Percentiles rank a stretch among this genome's conserved stretches.
phyloP scores from a whole-genome alignment of 2,888 invertebrate genomes.

The Glaucopsyche alexis region DNA sequence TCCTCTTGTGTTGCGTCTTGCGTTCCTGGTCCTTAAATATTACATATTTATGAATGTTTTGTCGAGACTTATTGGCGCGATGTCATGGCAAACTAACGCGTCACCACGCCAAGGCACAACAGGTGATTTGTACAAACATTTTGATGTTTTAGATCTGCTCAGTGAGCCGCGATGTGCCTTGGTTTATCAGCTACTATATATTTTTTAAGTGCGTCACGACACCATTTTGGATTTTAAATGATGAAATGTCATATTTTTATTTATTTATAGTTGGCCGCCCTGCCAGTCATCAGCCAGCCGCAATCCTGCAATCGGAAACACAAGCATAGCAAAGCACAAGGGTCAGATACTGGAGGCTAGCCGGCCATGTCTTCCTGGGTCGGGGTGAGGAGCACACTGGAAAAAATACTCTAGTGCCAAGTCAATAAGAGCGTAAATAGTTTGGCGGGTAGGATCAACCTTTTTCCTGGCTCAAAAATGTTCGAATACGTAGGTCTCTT shows the following conservation, averaged over 20 bases:
- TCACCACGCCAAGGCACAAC: background rate
- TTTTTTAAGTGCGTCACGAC: background rate
- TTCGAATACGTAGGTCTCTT: constrained; percentile 12
- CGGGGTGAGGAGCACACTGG: constrained; percentile 81
- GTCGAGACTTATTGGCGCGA: too few species aligned
- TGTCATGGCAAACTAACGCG: background rate
- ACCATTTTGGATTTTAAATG: background rate
- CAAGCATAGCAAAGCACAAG: constrained; percentile 74
- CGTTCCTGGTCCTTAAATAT: too few species aligned
- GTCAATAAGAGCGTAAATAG: constrained; percentile 72
- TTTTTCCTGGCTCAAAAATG: background rate
- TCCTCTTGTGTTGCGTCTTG: too few species aligned
- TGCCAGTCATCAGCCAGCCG: constrained; percentile 16
- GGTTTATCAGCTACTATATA: too few species aligned
- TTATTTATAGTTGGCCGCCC: constrained; percentile 1
- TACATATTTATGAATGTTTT: too few species aligned
- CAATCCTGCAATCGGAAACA: constrained; percentile 37
- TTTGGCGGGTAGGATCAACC: constrained; percentile 59
- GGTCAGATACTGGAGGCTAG: constrained; percentile 79
- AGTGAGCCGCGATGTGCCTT: too few species aligned
- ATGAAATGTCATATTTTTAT: background rate
- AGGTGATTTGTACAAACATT: background rate
- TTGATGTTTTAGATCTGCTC: too few species aligned
- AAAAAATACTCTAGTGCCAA: constrained; percentile 80
- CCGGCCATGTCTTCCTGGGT: constrained; percentile 77